Evolutionary conservation across 2,797 vertebrate genomes (phyloP).

Genomic region (Gambelia wislizenii): DNA sequence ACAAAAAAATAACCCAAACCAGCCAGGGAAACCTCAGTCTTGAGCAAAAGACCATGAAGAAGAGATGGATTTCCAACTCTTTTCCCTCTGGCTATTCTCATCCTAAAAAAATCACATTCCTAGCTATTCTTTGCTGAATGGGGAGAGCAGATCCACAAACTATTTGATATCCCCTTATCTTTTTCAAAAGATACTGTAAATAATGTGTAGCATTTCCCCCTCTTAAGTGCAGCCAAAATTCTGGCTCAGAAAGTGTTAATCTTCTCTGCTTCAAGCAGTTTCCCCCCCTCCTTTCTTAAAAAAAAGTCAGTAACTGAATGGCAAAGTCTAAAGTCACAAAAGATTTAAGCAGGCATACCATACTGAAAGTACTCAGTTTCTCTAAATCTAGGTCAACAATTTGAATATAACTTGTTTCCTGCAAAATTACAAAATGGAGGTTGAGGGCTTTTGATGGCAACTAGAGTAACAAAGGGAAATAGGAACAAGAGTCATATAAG

Average conservation of each 20-base stretch:
- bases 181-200: neutral
- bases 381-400: neutral
- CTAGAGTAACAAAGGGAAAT: neutral
- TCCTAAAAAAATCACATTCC: neutral
- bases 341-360: neutral
- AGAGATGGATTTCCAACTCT: neutral
- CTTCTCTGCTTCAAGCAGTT: neutral
- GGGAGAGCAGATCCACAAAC: neutral
- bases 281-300: neutral
- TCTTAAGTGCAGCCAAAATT: neutral
- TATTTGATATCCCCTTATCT: neutral
- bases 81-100: neutral
- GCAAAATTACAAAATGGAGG: neutral
- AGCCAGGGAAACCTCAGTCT: neutral
- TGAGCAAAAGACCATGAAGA: neutral
- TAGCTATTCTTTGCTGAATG: too few relatives aligned
- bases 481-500: neutral
- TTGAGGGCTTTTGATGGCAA: neutral
- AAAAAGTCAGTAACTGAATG: neutral
- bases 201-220: neutral
- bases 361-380: neutral
- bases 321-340: conserved; percentile 7
- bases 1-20: neutral
- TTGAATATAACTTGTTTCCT: neutral
- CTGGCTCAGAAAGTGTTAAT: conserved; percentile 6